Evolutionary conservation across 1,140 invertebrate species (phyloP), one percentile per base, ranked within the genome.

Genomic region (Adoxophyes honmai): DNA sequence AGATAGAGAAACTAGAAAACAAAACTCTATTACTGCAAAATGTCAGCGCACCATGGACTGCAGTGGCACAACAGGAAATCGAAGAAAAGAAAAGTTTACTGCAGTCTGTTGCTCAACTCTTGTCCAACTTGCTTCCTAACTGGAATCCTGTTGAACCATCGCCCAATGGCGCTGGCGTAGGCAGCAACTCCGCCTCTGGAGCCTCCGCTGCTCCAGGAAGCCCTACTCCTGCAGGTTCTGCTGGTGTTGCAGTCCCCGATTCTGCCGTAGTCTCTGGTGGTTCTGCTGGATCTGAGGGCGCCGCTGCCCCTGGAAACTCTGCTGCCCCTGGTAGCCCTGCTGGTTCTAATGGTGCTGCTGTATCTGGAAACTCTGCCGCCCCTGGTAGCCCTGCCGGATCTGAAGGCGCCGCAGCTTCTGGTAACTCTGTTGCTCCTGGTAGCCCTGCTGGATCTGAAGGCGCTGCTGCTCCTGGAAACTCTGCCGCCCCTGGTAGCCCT

Each of bases 1-100:
- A 81, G 48, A 68, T 86, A 33, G 70, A 70, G 36, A 70, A 87
- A 15, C 57, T 87, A 37, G 69, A 81, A 35, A 83, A 83, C 37
- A 73, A 86, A 58, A 73, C 73, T 13, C 56, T 59, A 18, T 53
- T 78, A 28, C 56, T 88, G 18, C 70, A 75, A 34, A 77, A 76
- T 64, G 16, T 78, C 4, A 66, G 54, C 18, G 52, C 70, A 16
- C 72, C 78, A n/a, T 78, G 76, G 77, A 67, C 55, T 35, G 11
- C 53, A 5, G 13, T 64, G 21, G 73, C 65, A 4, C 57, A 71
- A 42, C 62, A 81, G 21, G 64, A 73, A 18, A 55, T 84, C 13
- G 65, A 79, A 55, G 71, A 78, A 60, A 75, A 78, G 37, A 78
- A 35, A 63, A 72, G 61, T 8, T 78, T 79, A 36, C 59, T 87